phyloP scores from a whole-genome alignment of 2,888 invertebrate species.

The Meandrusa payeni region DNA sequence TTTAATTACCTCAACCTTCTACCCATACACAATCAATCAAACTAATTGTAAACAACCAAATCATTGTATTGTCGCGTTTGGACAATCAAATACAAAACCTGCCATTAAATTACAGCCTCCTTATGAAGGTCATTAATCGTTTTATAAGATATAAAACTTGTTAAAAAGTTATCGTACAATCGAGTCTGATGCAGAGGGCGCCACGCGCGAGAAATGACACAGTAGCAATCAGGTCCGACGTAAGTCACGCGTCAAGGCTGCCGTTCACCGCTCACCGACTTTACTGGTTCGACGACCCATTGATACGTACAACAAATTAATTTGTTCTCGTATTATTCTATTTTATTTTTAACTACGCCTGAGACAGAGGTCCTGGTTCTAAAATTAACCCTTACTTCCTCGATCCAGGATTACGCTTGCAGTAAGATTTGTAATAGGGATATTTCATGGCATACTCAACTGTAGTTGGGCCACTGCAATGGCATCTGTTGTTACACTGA shows the following conservation, averaged over 20 bases:
- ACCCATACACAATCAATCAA: too few relatives aligned
- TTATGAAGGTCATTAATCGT: slow-evolving; percentile 1
- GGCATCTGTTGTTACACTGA: too few relatives aligned
- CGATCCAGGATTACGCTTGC: too few relatives aligned
- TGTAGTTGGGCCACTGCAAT: too few relatives aligned
- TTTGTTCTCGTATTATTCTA: slow-evolving; percentile 21
- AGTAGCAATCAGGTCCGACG: slow-evolving; percentile 41
- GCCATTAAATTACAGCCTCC: not conserved
- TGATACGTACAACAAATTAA: slow-evolving; percentile 30
- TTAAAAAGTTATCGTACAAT: slow-evolving; percentile 26
- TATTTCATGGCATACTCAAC: too few relatives aligned
- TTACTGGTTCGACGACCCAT: slow-evolving; percentile 60
- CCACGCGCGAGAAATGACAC: slow-evolving; percentile 40
- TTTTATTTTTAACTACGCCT: slow-evolving; percentile 18
- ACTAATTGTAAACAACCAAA: too few relatives aligned
- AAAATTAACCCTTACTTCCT: slow-evolving; percentile 14
- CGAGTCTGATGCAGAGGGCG: slow-evolving; percentile 36
- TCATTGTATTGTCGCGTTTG: too few relatives aligned
- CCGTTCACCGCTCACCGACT: slow-evolving; percentile 46
- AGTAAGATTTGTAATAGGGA: too few relatives aligned
- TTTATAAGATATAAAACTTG: not conserved
- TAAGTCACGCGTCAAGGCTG: slow-evolving; percentile 53
- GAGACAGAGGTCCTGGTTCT: slow-evolving; percentile 14
- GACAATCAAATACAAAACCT: not conserved
- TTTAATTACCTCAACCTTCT: too few relatives aligned